Base-by-base conservation (phyloP, 2,888 invertebrate species). In the Drosophila austrosaltans region DNA sequence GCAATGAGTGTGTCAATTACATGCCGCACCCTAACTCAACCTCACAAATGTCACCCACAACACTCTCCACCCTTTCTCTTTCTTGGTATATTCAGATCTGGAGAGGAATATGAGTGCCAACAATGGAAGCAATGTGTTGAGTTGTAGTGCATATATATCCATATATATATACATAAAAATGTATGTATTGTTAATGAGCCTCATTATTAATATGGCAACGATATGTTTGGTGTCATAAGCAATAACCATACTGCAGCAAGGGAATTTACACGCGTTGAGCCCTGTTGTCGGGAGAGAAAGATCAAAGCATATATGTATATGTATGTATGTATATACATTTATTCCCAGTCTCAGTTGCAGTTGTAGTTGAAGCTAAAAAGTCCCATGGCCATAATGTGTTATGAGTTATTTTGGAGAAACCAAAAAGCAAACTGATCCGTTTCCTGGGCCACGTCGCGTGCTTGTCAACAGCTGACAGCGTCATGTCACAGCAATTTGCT, bases 391-490 rank as follows among this genome's bases (percentile, higher is more conserved):
- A 79, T 82, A 84, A 83, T 89, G 77, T 83, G 77, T 85, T 82
- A 81, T 89, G 82, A 83, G 84, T 89, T 88, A 88, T 87, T 87
- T 81, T 71, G 64, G 63, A 66, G 70, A 66, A 63, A 60, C 62
- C 48, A 54, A 59, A 39, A 30, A 40, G 60, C 65, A 63, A 56
- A 28, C 61, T 77, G 86, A 87, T 84, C 85, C 72, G 88, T 68
- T 88, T 80, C 82, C 84, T 81, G 69, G 69, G 65, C 65, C 72
- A 60, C 66, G 72, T 77, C 81, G 76, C 67, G 82, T 81, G 87
- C 87, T 79, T 90, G 90, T 90, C 91, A 91, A 77, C 91, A 90
- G 91, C 90, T 90, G 90, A 90, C 90, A 91, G 83, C 81, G 77
- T 64, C 76, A 78, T 91, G 90, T 91, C 90, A 91, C 73, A 79